Evolutionary conservation across 2,888 invertebrate species (phyloP).

Genomic region (Bugulina stolonifera): DNA sequence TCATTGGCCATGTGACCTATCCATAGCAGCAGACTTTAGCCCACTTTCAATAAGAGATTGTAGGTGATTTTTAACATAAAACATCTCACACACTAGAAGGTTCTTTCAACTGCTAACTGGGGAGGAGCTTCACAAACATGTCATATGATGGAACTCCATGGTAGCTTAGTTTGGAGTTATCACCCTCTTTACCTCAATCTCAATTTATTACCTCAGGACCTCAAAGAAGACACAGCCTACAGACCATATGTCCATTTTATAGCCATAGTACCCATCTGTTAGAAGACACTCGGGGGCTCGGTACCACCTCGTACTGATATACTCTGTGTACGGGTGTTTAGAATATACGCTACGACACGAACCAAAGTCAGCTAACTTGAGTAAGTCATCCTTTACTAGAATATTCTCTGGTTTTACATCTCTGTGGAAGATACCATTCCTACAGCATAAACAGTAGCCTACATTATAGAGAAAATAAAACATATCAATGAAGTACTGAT

Average conservation of each 20-base stretch:
- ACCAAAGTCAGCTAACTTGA: constrained; percentile 64
- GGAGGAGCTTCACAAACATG: no score
- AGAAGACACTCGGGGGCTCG: constrained; percentile 65
- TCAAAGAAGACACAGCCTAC: constrained; percentile 67
- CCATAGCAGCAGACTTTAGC: no score
- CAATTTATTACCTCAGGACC: constrained; percentile 60
- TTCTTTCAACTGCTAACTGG: no score
- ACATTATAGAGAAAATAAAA: no score
- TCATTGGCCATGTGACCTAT: no score
- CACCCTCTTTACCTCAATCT: no score
- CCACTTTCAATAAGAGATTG: no score
- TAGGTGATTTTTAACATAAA: no score
- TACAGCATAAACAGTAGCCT: constrained; percentile 36
- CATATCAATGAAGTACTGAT: no score
- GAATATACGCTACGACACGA: constrained; percentile 61
- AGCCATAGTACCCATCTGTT: constrained; percentile 63
- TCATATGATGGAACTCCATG: no score
- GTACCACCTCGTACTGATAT: constrained; percentile 66
- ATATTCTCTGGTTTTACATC: constrained; percentile 70
- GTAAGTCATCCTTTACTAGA: constrained; percentile 57
- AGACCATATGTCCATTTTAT: constrained; percentile 71
- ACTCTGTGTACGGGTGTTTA: constrained; percentile 63
- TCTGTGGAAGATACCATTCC: constrained; percentile 60
- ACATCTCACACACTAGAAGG: no score
- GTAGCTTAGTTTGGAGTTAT: no score